phyloP scores from a whole-genome alignment of 2,888 invertebrate genomes.

The Hirtodrosophila trivittata region DNA sequence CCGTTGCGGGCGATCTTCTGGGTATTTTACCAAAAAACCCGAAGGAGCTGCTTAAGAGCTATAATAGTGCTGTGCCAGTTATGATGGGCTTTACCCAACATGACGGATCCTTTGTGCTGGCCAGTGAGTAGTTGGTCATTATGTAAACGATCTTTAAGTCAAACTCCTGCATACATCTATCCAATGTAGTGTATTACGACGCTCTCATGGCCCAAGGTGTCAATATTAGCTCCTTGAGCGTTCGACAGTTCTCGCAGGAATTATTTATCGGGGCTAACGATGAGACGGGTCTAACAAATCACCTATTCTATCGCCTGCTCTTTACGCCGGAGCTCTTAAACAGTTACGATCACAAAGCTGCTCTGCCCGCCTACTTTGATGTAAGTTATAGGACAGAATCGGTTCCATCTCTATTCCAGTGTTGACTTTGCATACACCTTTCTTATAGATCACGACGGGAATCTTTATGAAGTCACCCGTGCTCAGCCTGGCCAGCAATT shows the following conservation, averaged over 20 bases:
- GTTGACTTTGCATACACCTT: background rate
- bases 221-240: constrained; percentile 61
- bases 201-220: constrained; percentile 18
- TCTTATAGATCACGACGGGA: constrained; percentile 60
- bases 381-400: too few relatives aligned
- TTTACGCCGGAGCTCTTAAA: constrained; percentile 81
- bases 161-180: background rate
- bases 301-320: constrained; percentile 83
- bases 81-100: constrained; percentile 84
- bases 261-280: constrained; percentile 61
- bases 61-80: constrained; percentile 75
- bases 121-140: constrained; percentile 73
- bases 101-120: constrained; percentile 84
- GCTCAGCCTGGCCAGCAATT: constrained; percentile 79
- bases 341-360: constrained; percentile 82
- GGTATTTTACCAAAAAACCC: constrained; percentile 72
- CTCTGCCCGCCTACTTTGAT: constrained; percentile 85
- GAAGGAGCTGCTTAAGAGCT: constrained; percentile 61
- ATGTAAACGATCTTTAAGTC: background rate
- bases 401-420: too few relatives aligned
- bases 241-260: constrained; percentile 66
- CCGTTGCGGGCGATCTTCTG: constrained; percentile 64
- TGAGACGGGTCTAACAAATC: constrained; percentile 64
- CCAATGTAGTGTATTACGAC: constrained; percentile 62
- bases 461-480: constrained; percentile 84